A percentile compares a stretch with the other conserved stretches of the same genome.
Conservation (phyloP, 2,888 invertebrate genomes). For the Orthosia gothica region DNA sequence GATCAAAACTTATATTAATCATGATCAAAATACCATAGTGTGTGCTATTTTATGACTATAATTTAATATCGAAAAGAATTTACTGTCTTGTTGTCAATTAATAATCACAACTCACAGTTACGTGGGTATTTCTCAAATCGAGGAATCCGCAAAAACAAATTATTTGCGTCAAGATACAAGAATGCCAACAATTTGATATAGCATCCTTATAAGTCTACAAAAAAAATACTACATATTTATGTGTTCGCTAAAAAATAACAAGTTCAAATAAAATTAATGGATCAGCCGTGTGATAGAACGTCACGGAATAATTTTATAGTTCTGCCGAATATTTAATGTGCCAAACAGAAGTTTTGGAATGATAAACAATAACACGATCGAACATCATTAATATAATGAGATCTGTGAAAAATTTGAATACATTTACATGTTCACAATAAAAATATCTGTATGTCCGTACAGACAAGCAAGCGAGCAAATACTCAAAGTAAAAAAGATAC, state of each 20-base stretch:
- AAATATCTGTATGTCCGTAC: constrained; percentile 12
- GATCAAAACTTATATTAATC: background rate
- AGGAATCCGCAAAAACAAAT: constrained; percentile 60
- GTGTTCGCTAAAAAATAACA: constrained; percentile 58
- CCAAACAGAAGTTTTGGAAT: constrained; percentile 59
- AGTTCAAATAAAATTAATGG: constrained; percentile 72
- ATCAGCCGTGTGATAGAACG: constrained; percentile 68
- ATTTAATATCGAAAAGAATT: constrained; percentile 42
- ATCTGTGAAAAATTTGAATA: constrained; percentile 44
- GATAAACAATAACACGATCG: constrained; percentile 73
- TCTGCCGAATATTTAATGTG: constrained; percentile 63
- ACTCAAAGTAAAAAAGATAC: constrained; percentile 8
- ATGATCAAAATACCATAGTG: constrained; percentile 18
- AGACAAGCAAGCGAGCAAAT: background rate
- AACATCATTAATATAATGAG: constrained; percentile 57
- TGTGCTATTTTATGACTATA: constrained; percentile 41
- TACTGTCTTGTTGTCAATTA: constrained; percentile 51
- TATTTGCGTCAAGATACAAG: constrained; percentile 70
- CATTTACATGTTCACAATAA: constrained; percentile 25
- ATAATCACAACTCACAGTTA: constrained; percentile 49
- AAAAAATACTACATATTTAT: constrained; percentile 60
- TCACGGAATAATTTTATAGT: constrained; percentile 77
- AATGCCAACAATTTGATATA: constrained; percentile 71
- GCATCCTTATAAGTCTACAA: constrained; percentile 55
- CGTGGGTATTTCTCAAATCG: constrained; percentile 58